Evolutionary conservation across 2,113 vertebrate species (phyloP), one percentile per base, ranked within the genome.

Genomic region (Mus spicilegus): DNA sequence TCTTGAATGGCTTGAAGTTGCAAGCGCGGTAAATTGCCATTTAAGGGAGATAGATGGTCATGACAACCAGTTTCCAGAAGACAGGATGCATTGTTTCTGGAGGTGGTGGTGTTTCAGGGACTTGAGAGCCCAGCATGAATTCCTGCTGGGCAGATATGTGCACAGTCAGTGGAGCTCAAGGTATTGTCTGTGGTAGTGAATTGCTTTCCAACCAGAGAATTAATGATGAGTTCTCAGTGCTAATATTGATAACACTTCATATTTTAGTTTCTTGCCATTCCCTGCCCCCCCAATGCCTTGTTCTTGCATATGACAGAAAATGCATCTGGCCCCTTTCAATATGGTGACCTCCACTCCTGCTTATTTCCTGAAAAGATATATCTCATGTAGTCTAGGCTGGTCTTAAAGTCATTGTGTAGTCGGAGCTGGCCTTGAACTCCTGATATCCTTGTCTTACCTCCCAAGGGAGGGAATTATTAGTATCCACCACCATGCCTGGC

Each of bases 181-280:
- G 77, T 82, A 36, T 7, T 82, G 33, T 95, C 89, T 36, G 49
- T 92, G n/a, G 56, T 90, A 56, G 49, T 67, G 89, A 80, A 42
- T 93, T 73, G 81, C 30, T 22, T 88, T 93, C 76, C 76, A 88
- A 51, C 70, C 17, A 20, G 36, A 73, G 70, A 73, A 73, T 73
- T 73, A 72, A 72, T 72, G 70, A 33, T 72, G 70, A 39, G n/a
- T 63, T 56, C 54, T 28, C 9, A 51, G 2, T 76, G 20, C 65
- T 87, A 56, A 51, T n/a, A 72, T 26, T 22, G 11, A 20, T 56
- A 39, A 22, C 10, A 36, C 19, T 72, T 86, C 28, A 65, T 17
- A 49, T 56, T 88, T 72, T 39, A 72, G 36, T 72, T 72, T 56
- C 33, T 39, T 56, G 3, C 10, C 11, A 5, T 30, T 11, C 28